Evolutionary conservation across 2,888 invertebrate species (phyloP).

Genomic region (Aspidiotus destructor): DNA sequence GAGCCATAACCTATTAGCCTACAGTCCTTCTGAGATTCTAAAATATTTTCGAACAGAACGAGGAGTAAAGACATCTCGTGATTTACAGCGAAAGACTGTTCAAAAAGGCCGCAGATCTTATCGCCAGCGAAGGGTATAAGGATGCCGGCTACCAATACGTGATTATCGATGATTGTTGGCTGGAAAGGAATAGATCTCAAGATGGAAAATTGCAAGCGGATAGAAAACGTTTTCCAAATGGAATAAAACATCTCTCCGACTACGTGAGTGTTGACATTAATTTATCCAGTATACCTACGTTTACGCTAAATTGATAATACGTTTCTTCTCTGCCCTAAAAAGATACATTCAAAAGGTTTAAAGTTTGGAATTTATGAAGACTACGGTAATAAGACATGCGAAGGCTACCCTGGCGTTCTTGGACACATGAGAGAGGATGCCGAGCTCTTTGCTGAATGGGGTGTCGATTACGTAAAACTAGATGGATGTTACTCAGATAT

Average conservation of each 20-base stretch:
- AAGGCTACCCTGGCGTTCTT: slow-evolving; percentile 65
- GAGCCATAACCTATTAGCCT: slow-evolving; percentile 4
- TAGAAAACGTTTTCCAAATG: slow-evolving; percentile 58
- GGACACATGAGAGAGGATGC: slow-evolving; percentile 58
- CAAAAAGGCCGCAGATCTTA: slow-evolving; percentile 45
- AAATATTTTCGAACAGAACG: not conserved
- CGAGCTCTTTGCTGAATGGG: slow-evolving; percentile 66
- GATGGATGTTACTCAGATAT: slow-evolving; percentile 62
- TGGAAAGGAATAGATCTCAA: slow-evolving; percentile 52
- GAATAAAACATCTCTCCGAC: slow-evolving; percentile 59
- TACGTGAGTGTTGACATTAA: slow-evolving; percentile 50
- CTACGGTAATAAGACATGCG: slow-evolving; percentile 67
- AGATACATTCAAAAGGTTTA: slow-evolving; percentile 63
- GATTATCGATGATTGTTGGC: slow-evolving; percentile 69
- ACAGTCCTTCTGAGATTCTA: not conserved
- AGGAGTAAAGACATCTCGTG: too few relatives aligned
- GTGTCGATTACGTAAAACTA: slow-evolving; percentile 68
- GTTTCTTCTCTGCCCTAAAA: slow-evolving; percentile 1
- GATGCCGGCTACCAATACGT: slow-evolving; percentile 63
- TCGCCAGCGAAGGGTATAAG: slow-evolving; percentile 58
- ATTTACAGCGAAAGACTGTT: slow-evolving; percentile 23
- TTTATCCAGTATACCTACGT: not conserved
- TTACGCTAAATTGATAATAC: too few relatives aligned
- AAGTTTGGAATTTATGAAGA: slow-evolving; percentile 76
- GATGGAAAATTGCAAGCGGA: slow-evolving; percentile 56